phyloP scores from a whole-genome alignment of 2,888 invertebrate species.

The Drosophila cognata region DNA sequence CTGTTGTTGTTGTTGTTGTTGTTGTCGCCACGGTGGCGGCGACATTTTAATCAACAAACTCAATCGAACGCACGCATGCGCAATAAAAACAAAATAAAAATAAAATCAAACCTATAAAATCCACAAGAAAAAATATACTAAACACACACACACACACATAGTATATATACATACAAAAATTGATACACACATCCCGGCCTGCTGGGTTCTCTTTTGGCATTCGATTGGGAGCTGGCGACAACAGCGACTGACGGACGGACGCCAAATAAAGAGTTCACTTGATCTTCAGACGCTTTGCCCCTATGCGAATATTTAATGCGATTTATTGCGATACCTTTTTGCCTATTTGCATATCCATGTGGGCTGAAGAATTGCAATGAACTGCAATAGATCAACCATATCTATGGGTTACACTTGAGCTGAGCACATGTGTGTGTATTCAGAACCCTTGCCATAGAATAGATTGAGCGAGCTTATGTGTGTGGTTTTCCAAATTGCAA shows the following conservation, averaged over 20 bases:
- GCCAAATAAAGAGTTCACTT: constrained; percentile 59
- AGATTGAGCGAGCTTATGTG: too few species aligned
- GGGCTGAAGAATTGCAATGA: constrained; percentile 47
- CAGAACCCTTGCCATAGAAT: neutral
- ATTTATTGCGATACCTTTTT: constrained; percentile 61
- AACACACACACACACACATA: constrained; percentile 42
- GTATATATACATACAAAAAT: neutral
- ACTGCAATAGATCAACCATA: constrained; percentile 10
- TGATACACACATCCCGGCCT: constrained; percentile 29
- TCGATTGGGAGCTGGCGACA: constrained; percentile 31
- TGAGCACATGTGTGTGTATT: neutral
- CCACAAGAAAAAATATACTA: constrained; percentile 48
- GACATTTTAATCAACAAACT: constrained; percentile 82
- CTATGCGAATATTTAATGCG: constrained; percentile 73
- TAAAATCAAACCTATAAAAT: constrained; percentile 67
- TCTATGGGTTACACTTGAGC: constrained; percentile 7
- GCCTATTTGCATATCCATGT: constrained; percentile 65
- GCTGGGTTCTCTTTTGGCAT: constrained; percentile 35
- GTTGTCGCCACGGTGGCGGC: constrained; percentile 71
- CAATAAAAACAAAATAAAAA: constrained; percentile 76
- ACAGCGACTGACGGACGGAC: constrained; percentile 30
- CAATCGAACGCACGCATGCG: constrained; percentile 84
- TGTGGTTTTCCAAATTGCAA: neutral
- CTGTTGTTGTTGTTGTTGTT: constrained; percentile 39
- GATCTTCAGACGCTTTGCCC: constrained; percentile 66